Base-by-base conservation (phyloP, 2,113 vertebrate species). In the Abramis brama region DNA sequence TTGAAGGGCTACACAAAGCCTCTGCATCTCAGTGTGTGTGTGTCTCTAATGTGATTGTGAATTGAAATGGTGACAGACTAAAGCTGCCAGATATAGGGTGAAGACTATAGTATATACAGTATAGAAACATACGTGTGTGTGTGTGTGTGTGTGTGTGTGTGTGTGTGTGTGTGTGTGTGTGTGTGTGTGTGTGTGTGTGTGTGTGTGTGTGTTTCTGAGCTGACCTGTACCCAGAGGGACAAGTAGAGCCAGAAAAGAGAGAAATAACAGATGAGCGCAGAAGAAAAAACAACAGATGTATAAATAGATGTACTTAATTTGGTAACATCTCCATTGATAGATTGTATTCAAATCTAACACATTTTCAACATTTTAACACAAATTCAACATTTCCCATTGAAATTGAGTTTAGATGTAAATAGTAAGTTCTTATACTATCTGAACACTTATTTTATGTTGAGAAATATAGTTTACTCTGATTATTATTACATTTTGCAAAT, bases 1-100 rank as follows among this genome's bases (percentile, higher is more conserved):
- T 93, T 93, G 86, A 92, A 90, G 90, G 92, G 91, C 92, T 90
- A 85, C 90, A 94, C 91, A 92, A 94, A 93, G 90, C 87, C 87
- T 86, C 87, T 90, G 89, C 50, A 83, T 92, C 89, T 91, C 87
- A 91, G 76, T 92, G 87, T 92, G 91, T 83, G 73, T 86, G 62
- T 79, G 82, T 59, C 47, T 79, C 76, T 79, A 88, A 88, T 88
- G 47, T 79, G 83, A 92, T 91, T 89, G 83, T 91, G 90, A 76
- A 80, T 79, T 84, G 66, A 87, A 71, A 84, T 93, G 92, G 86
- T 92, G 92, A 91, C 91, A 92, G 90, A 92, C 89, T 33, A 33
- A 33, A 33, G 33, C 33, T 90, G 85, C 39, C 88, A 87, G 87
- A 90, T 90, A 90, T 66, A 79, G 85, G 70, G 85, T 84, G 89